A percentile compares a stretch with the other conserved stretches of the same genome.
Conservation (phyloP, 2,113 vertebrate genomes). For the Periophthalmus modestus region DNA sequence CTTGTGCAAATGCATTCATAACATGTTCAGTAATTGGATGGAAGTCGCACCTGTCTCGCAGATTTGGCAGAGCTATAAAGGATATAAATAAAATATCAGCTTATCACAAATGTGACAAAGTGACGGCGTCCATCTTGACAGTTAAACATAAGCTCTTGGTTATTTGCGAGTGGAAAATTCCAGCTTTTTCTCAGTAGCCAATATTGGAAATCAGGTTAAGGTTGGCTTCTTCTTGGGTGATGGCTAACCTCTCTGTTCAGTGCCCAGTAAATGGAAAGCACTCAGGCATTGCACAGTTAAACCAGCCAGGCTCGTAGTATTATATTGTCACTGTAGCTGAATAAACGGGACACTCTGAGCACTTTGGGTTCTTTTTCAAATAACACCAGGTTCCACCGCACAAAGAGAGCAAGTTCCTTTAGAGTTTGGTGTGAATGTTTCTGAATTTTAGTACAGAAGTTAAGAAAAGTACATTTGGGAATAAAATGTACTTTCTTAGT, state of each 20-base stretch:
- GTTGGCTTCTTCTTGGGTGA: conserved; percentile 31
- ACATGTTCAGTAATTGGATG: conserved; percentile 17
- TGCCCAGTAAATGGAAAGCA: conserved; percentile 51
- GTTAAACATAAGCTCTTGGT: conserved; percentile 13
- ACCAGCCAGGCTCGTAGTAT: conserved; percentile 42
- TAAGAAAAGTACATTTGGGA: background rate
- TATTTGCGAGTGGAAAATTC: background rate
- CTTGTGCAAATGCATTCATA: conserved; percentile 27
- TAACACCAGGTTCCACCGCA: conserved; percentile 14
- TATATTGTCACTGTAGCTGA: conserved; percentile 58
- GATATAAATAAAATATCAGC: conserved; percentile 14
- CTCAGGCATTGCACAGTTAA: conserved; percentile 55
- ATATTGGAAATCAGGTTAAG: conserved; percentile 34
- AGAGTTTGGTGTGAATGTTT: background rate
- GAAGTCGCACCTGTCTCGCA: conserved; percentile 14
- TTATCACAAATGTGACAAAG: conserved; percentile 20
- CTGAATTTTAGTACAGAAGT: background rate
- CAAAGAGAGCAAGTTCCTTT: conserved; percentile 4
- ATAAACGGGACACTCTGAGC: conserved; percentile 46
- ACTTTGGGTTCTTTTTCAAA: conserved; percentile 17
- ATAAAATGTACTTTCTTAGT: background rate
- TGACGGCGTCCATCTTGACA: conserved; percentile 34
- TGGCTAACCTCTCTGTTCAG: conserved; percentile 31
- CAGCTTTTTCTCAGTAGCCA: conserved; percentile 37
- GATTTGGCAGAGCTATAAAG: conserved; percentile 12